Conservation (phyloP, 2,888 invertebrate species). For the Axea sp. region DNA sequence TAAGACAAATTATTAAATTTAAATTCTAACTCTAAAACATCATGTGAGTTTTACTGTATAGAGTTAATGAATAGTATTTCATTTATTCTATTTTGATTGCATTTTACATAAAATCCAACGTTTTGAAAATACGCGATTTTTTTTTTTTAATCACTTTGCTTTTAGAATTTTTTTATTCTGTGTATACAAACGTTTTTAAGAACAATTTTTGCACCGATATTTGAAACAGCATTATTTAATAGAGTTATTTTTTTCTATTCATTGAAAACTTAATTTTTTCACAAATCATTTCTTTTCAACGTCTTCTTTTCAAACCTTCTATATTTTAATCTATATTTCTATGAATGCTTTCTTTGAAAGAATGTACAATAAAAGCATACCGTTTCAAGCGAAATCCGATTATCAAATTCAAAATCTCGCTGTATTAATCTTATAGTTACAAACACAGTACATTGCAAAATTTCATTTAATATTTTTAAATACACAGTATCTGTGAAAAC, state of each 20-base stretch:
- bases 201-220: background rate
- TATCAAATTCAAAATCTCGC: constrained; percentile 52
- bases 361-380: constrained; percentile 46
- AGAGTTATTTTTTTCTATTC: too few relatives aligned
- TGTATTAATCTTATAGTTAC: constrained; percentile 50
- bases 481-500: constrained; percentile 10
- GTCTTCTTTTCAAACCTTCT: constrained; percentile 27
- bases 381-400: constrained; percentile 44
- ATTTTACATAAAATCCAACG: background rate
- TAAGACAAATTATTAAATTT: constrained; percentile 46
- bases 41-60: background rate
- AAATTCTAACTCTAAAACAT: constrained; percentile 36
- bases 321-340: constrained; percentile 46
- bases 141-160: background rate
- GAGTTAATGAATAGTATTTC: background rate
- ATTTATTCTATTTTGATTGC: too few relatives aligned
- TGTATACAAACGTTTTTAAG: background rate
- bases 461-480: constrained; percentile 45
- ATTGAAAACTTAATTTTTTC: constrained; percentile 44
- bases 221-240: constrained; percentile 7
- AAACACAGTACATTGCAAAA: constrained; percentile 25
- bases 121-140: constrained; percentile 9
- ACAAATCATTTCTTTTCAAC: constrained; percentile 44
- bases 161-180: background rate
- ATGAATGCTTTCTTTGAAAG: constrained; percentile 44